Evolutionary conservation across 2,888 invertebrate genomes (phyloP).

Genomic region (Alloplasta piceator): DNA sequence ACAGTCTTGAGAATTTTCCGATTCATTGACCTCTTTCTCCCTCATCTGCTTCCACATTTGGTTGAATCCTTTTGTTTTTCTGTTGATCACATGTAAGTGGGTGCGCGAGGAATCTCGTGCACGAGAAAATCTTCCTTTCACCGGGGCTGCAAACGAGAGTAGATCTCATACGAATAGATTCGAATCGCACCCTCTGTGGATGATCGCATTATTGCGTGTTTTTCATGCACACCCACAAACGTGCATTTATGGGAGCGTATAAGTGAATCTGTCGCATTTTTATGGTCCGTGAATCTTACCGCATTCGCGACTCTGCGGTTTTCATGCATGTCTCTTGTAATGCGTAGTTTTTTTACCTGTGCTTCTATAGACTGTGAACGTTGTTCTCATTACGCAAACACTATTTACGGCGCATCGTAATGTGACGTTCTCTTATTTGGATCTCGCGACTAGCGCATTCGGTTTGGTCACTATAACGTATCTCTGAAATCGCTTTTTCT

Average conservation of each 20-base stretch:
- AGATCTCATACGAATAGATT: constrained; percentile 2
- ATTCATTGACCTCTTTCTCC: constrained; percentile 6
- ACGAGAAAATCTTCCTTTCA: constrained; percentile 45
- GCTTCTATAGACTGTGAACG: not conserved
- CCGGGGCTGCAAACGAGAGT: constrained; percentile 16
- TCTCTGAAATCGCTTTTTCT: too few species aligned
- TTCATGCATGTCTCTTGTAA: constrained; percentile 33
- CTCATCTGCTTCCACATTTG: constrained; percentile 39
- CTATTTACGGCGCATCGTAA: constrained; percentile 6
- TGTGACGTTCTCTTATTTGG: constrained; percentile 23
- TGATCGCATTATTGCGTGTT: constrained; percentile 53
- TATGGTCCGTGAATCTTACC: not conserved
- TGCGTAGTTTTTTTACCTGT: constrained; percentile 35
- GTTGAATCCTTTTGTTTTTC: constrained; percentile 10
- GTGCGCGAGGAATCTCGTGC: constrained; percentile 6
- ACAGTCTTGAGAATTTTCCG: not conserved
- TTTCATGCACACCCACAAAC: not conserved
- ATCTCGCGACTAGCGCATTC: constrained; percentile 2
- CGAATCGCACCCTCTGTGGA: constrained; percentile 24
- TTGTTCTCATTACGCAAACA: constrained; percentile 38
- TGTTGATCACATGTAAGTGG: not conserved
- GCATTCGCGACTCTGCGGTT: not conserved
- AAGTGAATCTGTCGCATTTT: not conserved
- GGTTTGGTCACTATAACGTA: not conserved
- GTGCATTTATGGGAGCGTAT: not conserved